Evolutionary conservation across 2,113 vertebrate genomes (phyloP).

Genomic region (Hiodon tergisus): DNA sequence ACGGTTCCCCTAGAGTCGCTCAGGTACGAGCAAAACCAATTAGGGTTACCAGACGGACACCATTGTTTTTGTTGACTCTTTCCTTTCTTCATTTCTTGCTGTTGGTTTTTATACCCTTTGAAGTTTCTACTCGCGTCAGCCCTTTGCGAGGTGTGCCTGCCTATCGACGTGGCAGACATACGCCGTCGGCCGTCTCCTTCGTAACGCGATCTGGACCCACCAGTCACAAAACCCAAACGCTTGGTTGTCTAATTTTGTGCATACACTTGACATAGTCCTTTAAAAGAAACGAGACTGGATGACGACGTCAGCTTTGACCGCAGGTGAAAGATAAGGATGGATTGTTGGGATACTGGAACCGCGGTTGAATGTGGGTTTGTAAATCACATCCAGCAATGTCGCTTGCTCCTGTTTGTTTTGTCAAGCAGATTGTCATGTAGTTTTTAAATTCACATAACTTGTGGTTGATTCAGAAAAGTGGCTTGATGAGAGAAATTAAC

Average conservation of each 20-base stretch:
- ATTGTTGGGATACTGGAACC: too few species aligned
- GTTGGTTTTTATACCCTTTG: background rate
- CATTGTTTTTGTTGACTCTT: conserved; percentile 10
- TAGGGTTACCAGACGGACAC: background rate
- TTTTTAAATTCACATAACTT: too few species aligned
- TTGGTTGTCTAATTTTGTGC: background rate
- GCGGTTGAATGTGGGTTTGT: too few species aligned
- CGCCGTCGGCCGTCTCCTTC: background rate
- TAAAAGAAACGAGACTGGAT: too few species aligned
- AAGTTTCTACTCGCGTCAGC: background rate
- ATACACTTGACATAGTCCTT: background rate
- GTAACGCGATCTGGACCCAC: background rate
- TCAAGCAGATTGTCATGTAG: too few species aligned
- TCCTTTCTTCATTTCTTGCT: background rate
- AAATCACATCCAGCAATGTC: too few species aligned
- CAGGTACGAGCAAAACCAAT: background rate
- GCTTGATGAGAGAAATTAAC: too few species aligned
- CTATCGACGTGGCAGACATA: background rate
- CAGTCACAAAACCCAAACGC: background rate
- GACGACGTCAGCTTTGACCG: too few species aligned
- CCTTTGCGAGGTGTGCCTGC: background rate
- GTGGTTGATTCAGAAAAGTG: too few species aligned
- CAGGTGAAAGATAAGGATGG: too few species aligned
- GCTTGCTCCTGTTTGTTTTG: too few species aligned
- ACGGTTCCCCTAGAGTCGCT: background rate